Evolutionary conservation across 2,888 invertebrate species (phyloP).

Genomic region (Melanophora roralis): DNA sequence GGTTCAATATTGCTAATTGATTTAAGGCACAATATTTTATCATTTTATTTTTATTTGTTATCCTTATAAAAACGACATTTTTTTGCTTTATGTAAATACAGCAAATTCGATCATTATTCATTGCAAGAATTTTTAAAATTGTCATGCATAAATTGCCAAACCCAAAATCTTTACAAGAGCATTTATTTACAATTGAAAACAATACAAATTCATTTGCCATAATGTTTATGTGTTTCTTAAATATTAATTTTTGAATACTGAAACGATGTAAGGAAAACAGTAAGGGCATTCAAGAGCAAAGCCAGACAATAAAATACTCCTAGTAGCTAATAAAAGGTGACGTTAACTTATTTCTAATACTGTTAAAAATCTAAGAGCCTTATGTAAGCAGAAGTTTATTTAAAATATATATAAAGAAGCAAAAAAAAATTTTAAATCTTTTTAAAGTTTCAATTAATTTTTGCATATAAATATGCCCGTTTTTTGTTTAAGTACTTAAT

Average conservation of each 20-base stretch:
- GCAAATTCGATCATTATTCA: slow-evolving; percentile 33
- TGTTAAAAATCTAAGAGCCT: too few species aligned
- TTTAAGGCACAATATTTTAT: background rate
- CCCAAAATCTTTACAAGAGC: slow-evolving; percentile 18
- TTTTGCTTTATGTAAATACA: background rate
- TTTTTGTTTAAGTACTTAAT: too few species aligned
- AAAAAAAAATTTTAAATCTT: too few species aligned
- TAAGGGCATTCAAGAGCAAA: background rate
- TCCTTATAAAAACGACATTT: slow-evolving; percentile 4
- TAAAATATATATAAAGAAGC: too few species aligned
- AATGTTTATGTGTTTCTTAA: background rate
- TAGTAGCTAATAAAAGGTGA: background rate
- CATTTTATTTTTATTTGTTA: background rate
- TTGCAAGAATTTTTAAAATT: slow-evolving; percentile 35
- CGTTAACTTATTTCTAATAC: background rate
- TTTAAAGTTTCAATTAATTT: too few species aligned
- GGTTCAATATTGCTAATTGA: slow-evolving; percentile 35
- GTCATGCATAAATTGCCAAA: slow-evolving; percentile 19
- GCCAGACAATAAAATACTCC: background rate
- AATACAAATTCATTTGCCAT: slow-evolving; percentile 30
- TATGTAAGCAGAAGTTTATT: too few species aligned
- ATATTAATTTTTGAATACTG: slow-evolving; percentile 22
- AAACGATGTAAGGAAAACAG: background rate
- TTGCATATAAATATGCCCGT: too few species aligned
- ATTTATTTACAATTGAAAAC: background rate